phyloP scores from a whole-genome alignment of 2,113 vertebrate genomes.

The Cebus imitator region DNA sequence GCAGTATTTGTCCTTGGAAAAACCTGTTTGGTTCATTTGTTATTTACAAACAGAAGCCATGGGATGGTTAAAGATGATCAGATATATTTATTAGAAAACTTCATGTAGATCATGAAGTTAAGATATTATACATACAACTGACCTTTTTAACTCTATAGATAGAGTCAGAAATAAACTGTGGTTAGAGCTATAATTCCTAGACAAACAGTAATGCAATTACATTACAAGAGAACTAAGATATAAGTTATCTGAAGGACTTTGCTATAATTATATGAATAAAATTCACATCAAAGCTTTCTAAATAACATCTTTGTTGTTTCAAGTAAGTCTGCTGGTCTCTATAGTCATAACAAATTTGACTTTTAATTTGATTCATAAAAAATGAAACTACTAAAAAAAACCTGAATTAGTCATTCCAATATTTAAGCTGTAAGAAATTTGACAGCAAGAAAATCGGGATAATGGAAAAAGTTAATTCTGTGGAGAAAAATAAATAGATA shows the following conservation, averaged over 20 bases:
- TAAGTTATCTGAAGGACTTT: not conserved
- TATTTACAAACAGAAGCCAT: constrained; percentile 73
- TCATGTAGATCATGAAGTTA: not conserved
- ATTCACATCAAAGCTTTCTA: not conserved
- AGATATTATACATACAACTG: not conserved
- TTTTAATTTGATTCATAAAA: not conserved
- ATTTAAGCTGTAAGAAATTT: not conserved
- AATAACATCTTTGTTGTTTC: not conserved
- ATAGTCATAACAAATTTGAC: not conserved
- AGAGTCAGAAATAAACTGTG: constrained; percentile 40
- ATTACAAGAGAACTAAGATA: not conserved
- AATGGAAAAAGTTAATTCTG: not conserved
- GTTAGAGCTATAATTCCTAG: not conserved
- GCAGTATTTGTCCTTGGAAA: constrained; percentile 80
- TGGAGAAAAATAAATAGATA: not conserved
- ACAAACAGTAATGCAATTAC: not conserved
- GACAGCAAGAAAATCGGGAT: not conserved
- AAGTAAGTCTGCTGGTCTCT: not conserved
- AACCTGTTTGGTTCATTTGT: constrained; percentile 68
- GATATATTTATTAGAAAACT: constrained; percentile 44
- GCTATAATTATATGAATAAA: not conserved
- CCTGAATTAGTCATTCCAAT: constrained; percentile 13
- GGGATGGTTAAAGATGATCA: constrained; percentile 61
- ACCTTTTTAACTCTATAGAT: not conserved
- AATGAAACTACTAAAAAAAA: constrained; percentile 1